Conservation (phyloP, 2,888 invertebrate genomes). For the Noctua pronuba region DNA sequence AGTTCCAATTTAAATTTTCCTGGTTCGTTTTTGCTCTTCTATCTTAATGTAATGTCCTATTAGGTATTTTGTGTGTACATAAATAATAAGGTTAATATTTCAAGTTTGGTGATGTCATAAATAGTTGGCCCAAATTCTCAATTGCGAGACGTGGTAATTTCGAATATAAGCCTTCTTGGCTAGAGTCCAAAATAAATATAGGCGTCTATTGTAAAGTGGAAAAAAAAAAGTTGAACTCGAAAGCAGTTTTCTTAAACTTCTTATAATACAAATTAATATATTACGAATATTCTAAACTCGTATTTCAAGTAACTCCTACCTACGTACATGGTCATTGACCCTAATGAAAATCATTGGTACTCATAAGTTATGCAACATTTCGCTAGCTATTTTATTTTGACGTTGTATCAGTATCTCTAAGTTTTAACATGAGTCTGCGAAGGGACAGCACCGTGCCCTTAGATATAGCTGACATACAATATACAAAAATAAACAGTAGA, state of each 20-base stretch:
- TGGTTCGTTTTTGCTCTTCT: too few species aligned
- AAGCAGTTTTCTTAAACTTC: background rate
- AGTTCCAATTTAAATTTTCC: too few species aligned
- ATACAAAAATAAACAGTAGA: conserved; percentile 26
- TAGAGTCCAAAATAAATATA: background rate
- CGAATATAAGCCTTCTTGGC: conserved; percentile 5
- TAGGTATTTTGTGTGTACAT: too few species aligned
- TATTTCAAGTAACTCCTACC: background rate
- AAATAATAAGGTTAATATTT: background rate
- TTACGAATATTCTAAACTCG: background rate
- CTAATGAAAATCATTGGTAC: background rate
- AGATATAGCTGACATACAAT: background rate
- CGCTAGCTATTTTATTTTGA: background rate
- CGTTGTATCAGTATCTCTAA: background rate
- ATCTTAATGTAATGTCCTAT: too few species aligned
- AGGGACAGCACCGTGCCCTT: background rate
- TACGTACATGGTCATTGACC: background rate
- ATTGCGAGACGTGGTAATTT: background rate
- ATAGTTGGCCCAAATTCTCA: conserved; percentile 13
- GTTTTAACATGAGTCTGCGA: background rate
- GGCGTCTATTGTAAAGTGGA: background rate
- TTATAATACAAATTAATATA: background rate
- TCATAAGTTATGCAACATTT: background rate
- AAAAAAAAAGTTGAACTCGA: background rate
- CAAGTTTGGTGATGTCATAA: conserved; percentile 6